phyloP scores from a whole-genome alignment of 1,140 invertebrate genomes.

The Bicyclus anynana region DNA sequence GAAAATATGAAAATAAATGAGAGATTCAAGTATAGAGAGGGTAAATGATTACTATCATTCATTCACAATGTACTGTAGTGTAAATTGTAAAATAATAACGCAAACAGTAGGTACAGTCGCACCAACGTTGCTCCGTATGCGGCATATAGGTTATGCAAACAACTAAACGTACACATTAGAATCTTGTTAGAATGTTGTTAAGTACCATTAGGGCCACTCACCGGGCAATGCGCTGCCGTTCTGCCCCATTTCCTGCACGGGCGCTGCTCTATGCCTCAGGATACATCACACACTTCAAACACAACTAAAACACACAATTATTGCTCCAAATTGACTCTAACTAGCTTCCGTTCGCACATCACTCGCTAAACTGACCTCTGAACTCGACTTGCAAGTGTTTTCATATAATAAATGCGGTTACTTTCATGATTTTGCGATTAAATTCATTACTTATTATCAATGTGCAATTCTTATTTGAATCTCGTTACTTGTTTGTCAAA shows the following conservation, averaged over 20 bases:
- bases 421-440: neutral
- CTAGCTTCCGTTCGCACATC: conserved; percentile 10
- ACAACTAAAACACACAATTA: conserved; percentile 34
- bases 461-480: conserved; percentile 30
- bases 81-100: too few species aligned
- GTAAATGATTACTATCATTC: too few species aligned
- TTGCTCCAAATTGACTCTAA: conserved; percentile 21
- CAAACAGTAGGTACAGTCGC: neutral
- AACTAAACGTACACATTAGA: conserved; percentile 26
- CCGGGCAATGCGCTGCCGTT: conserved; percentile 61
- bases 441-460: neutral
- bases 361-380: conserved; percentile 27
- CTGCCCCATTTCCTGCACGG: conserved; percentile 49
- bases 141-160: conserved; percentile 15
- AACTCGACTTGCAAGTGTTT: conserved; percentile 21
- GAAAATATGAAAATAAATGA: too few species aligned
- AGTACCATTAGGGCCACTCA: conserved; percentile 44
- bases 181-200: conserved; percentile 32
- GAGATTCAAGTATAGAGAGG: too few species aligned
- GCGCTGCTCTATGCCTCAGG: conserved; percentile 10
- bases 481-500: conserved; percentile 23
- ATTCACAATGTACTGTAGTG: too few species aligned
- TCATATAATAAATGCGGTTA: neutral
- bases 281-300: conserved; percentile 4
- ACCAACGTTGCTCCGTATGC: neutral